Conservation (phyloP, 2,888 invertebrate genomes). For the Campoletis raptor region DNA sequence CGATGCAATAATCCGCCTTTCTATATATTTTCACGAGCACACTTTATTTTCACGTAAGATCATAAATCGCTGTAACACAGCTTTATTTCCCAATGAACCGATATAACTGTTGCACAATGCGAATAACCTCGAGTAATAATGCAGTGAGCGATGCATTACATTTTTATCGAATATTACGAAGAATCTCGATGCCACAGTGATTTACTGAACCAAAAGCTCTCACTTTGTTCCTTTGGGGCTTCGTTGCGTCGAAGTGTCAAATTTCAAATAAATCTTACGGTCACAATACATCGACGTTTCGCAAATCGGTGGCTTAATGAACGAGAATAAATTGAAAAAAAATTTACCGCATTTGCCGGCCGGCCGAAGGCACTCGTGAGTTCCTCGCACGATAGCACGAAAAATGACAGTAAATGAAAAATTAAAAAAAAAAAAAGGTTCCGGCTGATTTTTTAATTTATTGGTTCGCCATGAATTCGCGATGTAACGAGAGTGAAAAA, state of each 20-base stretch:
- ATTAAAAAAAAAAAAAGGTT: not conserved
- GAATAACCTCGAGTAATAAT: conserved; percentile 36
- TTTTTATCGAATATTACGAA: not conserved
- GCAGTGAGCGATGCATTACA: conserved; percentile 23
- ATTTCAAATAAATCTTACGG: not conserved
- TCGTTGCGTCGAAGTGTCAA: not conserved
- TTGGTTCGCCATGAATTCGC: not conserved
- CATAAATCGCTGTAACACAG: conserved; percentile 53
- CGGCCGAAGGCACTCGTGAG: not conserved
- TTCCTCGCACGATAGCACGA: not conserved
- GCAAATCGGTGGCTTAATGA: not conserved
- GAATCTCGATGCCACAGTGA: not conserved
- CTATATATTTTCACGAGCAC: conserved; percentile 34
- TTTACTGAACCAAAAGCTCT: not conserved
- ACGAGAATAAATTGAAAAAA: not conserved
- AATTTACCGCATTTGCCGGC: not conserved
- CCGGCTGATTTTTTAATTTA: not conserved
- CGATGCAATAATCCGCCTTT: conserved; percentile 46
- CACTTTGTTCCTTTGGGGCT: not conserved
- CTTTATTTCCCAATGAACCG: not conserved
- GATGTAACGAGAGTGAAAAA: not conserved
- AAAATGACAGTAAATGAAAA: not conserved
- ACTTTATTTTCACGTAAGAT: conserved; percentile 50
- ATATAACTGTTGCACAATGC: conserved; percentile 62
- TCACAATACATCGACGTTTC: not conserved